A percentile compares a stretch with the other conserved stretches of the same genome.
Evolutionary conservation across 2,888 invertebrate species (phyloP).

Genomic region (Oxyscelio sp.): DNA sequence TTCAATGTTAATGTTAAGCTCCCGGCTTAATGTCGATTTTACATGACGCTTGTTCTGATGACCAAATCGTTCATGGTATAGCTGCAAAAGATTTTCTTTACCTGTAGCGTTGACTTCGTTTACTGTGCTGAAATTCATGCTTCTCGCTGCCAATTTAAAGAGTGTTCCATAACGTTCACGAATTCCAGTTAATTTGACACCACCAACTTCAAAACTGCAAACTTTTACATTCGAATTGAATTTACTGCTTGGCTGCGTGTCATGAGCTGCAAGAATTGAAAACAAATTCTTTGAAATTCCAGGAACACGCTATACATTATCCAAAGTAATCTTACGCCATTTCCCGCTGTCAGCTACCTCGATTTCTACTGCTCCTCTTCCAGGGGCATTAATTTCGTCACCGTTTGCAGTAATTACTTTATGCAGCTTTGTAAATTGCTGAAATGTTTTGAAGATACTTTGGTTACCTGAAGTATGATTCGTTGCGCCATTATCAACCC

Average conservation of each 20-base stretch:
- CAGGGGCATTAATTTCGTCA: slow-evolving; percentile 71
- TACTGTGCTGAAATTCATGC: slow-evolving; percentile 61
- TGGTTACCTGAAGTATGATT: slow-evolving; percentile 79
- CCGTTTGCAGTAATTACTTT: slow-evolving; percentile 75
- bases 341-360: slow-evolving; percentile 63
- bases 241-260: slow-evolving; percentile 64
- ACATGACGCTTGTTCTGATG: slow-evolving; percentile 83
- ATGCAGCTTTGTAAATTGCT: slow-evolving; percentile 70
- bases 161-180: slow-evolving; percentile 74
- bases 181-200: slow-evolving; percentile 62
- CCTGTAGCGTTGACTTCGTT: slow-evolving; percentile 52
- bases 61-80: slow-evolving; percentile 83
- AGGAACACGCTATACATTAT: slow-evolving; percentile 80
- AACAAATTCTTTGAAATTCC: slow-evolving; percentile 80
- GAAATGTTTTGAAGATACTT: slow-evolving; percentile 68
- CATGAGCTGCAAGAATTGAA: slow-evolving; percentile 79
- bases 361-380: slow-evolving; percentile 70
- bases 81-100: slow-evolving; percentile 71
- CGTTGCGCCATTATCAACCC: slow-evolving; percentile 83
- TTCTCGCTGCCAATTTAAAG: slow-evolving; percentile 75
- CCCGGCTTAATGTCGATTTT: slow-evolving; percentile 75
- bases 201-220: slow-evolving; percentile 71
- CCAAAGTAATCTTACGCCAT: slow-evolving; percentile 67
- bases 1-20: slow-evolving; percentile 78
- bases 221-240: slow-evolving; percentile 72